A percentile compares a stretch with the other conserved stretches of the same genome.
phyloP scores from a whole-genome alignment of 2,888 invertebrate species.

The Noctua fimbriata region DNA sequence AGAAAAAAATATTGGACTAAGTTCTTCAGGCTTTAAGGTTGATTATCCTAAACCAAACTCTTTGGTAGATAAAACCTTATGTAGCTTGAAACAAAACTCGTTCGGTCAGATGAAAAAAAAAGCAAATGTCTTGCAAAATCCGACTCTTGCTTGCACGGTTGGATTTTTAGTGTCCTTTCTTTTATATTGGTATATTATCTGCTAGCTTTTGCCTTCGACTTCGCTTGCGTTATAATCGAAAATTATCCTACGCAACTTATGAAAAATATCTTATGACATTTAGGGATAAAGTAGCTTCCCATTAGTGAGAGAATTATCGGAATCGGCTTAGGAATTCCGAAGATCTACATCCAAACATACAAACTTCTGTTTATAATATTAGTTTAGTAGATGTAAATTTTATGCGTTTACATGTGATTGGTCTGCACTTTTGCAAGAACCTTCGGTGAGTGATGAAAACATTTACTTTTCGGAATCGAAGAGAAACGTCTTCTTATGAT shows the following conservation, averaged over 20 bases:
- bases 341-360: background rate
- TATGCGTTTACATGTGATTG: background rate
- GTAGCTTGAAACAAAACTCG: constrained; percentile 56
- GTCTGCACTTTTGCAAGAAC: constrained; percentile 7
- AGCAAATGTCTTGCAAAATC: constrained; percentile 65
- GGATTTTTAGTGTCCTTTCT: constrained; percentile 53
- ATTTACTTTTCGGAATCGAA: constrained; percentile 6
- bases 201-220: background rate
- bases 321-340: background rate
- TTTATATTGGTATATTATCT: constrained; percentile 21
- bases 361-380: background rate
- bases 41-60: background rate
- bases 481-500: background rate
- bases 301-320: background rate
- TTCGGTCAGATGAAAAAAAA: constrained; percentile 61
- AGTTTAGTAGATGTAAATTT: background rate
- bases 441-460: background rate
- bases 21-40: constrained; percentile 1
- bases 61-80: background rate
- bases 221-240: background rate
- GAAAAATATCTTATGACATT: background rate
- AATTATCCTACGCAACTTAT: background rate
- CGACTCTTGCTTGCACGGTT: constrained; percentile 16
- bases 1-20: rapidly evolving
- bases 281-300: background rate